Percentiles rank a stretch among this genome's conserved stretches.
These are phyloP conservation scores for Campoplex capitator DNA, from an alignment of 2,888 invertebrate species.

Conservation along the genomic window DNA sequence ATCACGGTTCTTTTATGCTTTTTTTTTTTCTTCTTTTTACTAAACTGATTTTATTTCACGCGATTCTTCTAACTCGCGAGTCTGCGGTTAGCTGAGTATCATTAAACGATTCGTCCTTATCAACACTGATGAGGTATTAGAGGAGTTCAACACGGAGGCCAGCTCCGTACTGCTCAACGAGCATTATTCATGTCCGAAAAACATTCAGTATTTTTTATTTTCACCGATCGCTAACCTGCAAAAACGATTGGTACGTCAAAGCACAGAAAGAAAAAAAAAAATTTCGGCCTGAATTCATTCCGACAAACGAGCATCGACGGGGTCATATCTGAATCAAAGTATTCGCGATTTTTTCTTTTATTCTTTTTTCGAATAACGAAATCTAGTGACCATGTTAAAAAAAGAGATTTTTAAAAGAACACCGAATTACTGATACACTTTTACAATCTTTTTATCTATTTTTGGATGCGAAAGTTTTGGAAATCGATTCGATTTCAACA, in stretches of 20 bases:
- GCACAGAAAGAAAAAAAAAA: background rate
- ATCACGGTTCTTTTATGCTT: background rate
- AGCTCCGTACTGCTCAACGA: conserved; percentile 64
- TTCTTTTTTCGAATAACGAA: background rate
- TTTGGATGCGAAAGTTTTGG: background rate
- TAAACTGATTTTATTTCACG: background rate
- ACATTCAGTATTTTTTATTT: conserved; percentile 12
- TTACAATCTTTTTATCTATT: background rate
- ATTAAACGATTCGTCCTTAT: conserved; percentile 1
- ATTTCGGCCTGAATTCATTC: background rate
- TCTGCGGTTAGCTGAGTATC: background rate
- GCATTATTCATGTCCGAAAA: conserved; percentile 55
- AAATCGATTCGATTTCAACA: background rate
- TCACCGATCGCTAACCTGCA: conserved; percentile 48
- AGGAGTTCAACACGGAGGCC: conserved; percentile 63
- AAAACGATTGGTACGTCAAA: conserved; percentile 34
- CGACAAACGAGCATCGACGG: conserved; percentile 64
- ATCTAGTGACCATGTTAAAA: too few relatives aligned
- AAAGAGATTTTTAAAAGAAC: too few relatives aligned
- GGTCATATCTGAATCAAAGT: background rate
- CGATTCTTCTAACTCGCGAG: background rate
- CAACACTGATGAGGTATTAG: background rate
- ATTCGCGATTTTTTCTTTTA: background rate
- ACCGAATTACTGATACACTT: background rate
- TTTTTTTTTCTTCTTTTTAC: background rate